A percentile compares a stretch with the other conserved stretches of the same genome.
Evolutionary conservation across 1,140 invertebrate genomes (phyloP).

Genomic region (Drosophila fuyamai): DNA sequence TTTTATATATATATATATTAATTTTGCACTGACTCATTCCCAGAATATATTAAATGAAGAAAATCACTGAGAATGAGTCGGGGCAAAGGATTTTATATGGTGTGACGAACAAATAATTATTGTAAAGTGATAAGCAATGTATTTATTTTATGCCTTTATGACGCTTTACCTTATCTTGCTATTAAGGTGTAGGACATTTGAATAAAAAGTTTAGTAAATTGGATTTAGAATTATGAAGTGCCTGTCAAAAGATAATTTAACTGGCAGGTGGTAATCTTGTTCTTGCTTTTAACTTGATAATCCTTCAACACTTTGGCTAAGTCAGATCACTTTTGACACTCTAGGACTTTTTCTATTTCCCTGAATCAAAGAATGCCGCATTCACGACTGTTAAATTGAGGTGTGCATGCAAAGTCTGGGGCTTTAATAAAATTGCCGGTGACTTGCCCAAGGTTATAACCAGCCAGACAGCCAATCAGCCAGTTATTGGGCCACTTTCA

Average conservation of each 20-base stretch:
- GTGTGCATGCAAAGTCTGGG: constrained; percentile 29
- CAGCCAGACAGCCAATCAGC: constrained; percentile 53
- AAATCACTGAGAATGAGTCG: neutral
- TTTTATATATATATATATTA: constrained; percentile 1
- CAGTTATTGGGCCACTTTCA: constrained; percentile 63
- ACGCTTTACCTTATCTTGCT: neutral
- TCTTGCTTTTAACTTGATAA: neutral
- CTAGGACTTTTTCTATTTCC: neutral
- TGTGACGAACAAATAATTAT: neutral
- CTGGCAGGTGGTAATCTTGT: neutral
- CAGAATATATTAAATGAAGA: neutral
- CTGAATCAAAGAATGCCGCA: constrained; percentile 6
- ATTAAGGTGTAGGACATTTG: constrained; percentile 1
- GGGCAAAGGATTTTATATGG: neutral
- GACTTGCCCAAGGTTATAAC: constrained; percentile 53
- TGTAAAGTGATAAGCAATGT: neutral
- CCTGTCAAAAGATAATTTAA: neutral
- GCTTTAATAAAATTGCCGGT: constrained; percentile 58
- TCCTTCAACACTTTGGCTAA: neutral
- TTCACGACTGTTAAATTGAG: constrained; percentile 5
- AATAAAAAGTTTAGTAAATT: neutral
- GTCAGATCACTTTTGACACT: neutral
- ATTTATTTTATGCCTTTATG: constrained; percentile 2
- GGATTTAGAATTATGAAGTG: neutral
- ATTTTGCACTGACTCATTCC: neutral